Conservation (phyloP, 2,113 vertebrate genomes). For the Chaetodon auriga region DNA sequence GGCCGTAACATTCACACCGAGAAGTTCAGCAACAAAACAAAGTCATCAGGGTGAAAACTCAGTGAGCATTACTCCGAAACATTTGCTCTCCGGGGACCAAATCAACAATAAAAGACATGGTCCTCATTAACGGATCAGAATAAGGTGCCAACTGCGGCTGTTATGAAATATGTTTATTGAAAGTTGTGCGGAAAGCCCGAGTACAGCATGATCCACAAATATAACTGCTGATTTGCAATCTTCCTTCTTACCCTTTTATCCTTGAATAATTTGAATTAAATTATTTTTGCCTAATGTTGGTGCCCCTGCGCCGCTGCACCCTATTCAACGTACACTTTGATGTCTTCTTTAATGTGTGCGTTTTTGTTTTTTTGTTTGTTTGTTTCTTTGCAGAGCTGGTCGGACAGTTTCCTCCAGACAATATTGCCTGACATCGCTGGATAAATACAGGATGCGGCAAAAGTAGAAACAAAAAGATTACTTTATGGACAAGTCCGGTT, state of each 20-base stretch:
- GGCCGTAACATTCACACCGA: slow-evolving; percentile 48
- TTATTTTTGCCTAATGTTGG: slow-evolving; percentile 57
- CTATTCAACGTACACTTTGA: slow-evolving; percentile 77
- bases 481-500: neutral
- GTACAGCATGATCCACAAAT: slow-evolving; percentile 66
- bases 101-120: slow-evolving; percentile 67
- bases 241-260: slow-evolving; percentile 70
- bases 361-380: slow-evolving; percentile 24
- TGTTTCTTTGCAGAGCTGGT: slow-evolving; percentile 30
- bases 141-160: slow-evolving; percentile 52
- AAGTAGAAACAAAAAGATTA: slow-evolving; percentile 14
- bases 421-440: slow-evolving; percentile 30
- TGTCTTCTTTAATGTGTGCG: slow-evolving; percentile 73
- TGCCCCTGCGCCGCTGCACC: slow-evolving; percentile 53
- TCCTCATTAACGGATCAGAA: slow-evolving; percentile 65
- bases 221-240: slow-evolving; percentile 80
- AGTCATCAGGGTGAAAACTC: slow-evolving; percentile 64
- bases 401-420: slow-evolving; percentile 47
- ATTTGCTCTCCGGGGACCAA: slow-evolving; percentile 55
- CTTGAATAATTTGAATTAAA: slow-evolving; percentile 76
- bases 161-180: slow-evolving; percentile 71
- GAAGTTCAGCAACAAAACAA: slow-evolving; percentile 65
- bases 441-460: slow-evolving; percentile 1
- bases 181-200: slow-evolving; percentile 55
- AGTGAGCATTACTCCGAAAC: slow-evolving; percentile 58